Evolutionary conservation across 2,888 invertebrate species (phyloP).

Genomic region (Polydrusus tereticollis): DNA sequence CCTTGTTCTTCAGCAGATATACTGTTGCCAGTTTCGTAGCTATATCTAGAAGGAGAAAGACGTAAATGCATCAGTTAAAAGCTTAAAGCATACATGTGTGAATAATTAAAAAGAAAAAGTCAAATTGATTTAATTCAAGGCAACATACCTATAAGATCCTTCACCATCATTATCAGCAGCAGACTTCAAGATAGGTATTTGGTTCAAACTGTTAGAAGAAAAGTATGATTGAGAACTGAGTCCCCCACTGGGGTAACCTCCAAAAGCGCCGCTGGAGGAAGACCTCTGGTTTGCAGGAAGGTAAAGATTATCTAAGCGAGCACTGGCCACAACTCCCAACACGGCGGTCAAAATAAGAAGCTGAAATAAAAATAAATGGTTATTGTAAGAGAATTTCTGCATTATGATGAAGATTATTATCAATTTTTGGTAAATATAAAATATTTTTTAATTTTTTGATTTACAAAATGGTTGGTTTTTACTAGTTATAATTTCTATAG

Average conservation of each 20-base stretch:
- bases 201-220: constrained; percentile 20
- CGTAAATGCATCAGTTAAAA: not conserved
- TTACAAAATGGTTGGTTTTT: no score
- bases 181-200: constrained; percentile 54
- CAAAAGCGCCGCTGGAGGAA: constrained; percentile 14
- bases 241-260: constrained; percentile 18
- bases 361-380: constrained; percentile 43
- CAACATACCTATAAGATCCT: constrained; percentile 56
- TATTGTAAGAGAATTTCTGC: not conserved
- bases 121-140: no score
- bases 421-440: no score
- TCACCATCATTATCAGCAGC: constrained; percentile 60
- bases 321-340: constrained; percentile 53
- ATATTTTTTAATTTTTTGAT: not conserved
- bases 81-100: no score
- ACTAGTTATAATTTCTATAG: no score
- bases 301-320: constrained; percentile 54
- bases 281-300: constrained; percentile 51
- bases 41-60: constrained; percentile 51
- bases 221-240: constrained; percentile 34
- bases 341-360: constrained; percentile 51
- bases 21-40: constrained; percentile 73
- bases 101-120: no score
- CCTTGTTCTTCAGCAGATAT: constrained; percentile 66
- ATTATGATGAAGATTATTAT: no score